These are phyloP conservation scores for Cephus cinctus DNA, from an alignment of 1,140 invertebrate species.

Conservation along the genomic window DNA sequence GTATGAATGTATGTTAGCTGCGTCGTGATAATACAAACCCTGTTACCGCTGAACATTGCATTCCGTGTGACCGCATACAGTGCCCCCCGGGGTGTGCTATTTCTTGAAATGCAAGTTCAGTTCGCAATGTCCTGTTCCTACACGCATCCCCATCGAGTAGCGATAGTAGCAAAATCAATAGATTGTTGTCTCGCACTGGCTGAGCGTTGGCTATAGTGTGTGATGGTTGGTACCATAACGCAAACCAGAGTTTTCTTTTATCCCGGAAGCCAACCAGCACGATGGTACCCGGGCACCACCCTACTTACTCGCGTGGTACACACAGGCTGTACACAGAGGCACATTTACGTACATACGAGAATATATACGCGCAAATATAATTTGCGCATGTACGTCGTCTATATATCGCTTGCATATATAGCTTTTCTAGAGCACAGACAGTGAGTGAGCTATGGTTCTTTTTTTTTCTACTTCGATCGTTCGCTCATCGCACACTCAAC, in stretches of 20 bases:
- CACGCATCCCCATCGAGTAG: constrained; percentile 49
- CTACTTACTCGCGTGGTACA: constrained; percentile 37
- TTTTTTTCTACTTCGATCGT: constrained; percentile 22
- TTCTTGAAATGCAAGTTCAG: constrained; percentile 51
- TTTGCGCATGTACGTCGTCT: constrained; percentile 32
- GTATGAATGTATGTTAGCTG: constrained; percentile 41
- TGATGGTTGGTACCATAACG: constrained; percentile 37
- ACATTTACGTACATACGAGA: constrained; percentile 40
- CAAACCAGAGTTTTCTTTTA: constrained; percentile 29
- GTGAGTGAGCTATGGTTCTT: constrained; percentile 51
- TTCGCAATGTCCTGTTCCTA: constrained; percentile 45
- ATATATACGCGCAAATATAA: constrained; percentile 16
- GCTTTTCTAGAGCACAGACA: constrained; percentile 47
- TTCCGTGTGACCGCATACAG: constrained; percentile 36
- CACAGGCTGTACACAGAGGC: constrained; percentile 52
- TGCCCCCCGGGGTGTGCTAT: constrained; percentile 29
- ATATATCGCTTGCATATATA: constrained; percentile 40
- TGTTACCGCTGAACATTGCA: constrained; percentile 50
- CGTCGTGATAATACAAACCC: constrained; percentile 55
- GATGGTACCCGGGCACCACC: constrained; percentile 47
- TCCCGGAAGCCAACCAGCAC: constrained; percentile 48
- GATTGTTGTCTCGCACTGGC: constrained; percentile 53
- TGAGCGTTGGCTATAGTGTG: constrained; percentile 48
- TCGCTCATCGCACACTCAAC: constrained; percentile 55
- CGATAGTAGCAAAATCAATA: constrained; percentile 57